Conservation (phyloP, 2,797 vertebrate species). For the Chaetodon trifasciatus region DNA sequence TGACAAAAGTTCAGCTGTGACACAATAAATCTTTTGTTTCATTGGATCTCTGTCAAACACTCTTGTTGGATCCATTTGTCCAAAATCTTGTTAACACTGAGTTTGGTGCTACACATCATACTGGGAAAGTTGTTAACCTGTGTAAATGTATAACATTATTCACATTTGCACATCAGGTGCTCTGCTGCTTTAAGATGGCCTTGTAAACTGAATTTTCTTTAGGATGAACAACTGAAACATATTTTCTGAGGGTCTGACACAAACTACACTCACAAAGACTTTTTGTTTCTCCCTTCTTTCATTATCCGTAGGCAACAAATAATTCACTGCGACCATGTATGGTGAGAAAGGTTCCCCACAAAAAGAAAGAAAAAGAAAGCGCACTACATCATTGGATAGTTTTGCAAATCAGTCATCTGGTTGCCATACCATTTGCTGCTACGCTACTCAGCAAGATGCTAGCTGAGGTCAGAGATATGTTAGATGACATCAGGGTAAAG, state of each 20-base stretch:
- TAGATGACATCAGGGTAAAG: constrained; percentile 77
- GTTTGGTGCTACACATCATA: neutral
- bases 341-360: constrained; percentile 54
- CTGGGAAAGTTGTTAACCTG: neutral
- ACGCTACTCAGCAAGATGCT: constrained; percentile 53
- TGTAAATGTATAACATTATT: neutral
- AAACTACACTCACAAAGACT: constrained; percentile 10
- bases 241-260: constrained; percentile 23
- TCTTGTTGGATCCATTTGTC: neutral
- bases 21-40: neutral
- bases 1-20: neutral
- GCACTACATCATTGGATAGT: constrained; percentile 68
- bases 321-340: constrained; percentile 71
- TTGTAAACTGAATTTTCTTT: constrained; percentile 16
- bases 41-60: neutral
- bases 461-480: constrained; percentile 73
- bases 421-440: constrained; percentile 60
- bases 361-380: constrained; percentile 18
- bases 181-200: constrained; percentile 10
- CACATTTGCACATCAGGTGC: neutral
- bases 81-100: neutral
- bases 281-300: constrained; percentile 31
- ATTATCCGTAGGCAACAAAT: constrained; percentile 56
- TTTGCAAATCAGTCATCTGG: constrained; percentile 74
- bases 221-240: constrained; percentile 28